Conservation (phyloP, 2,113 vertebrate species). For the Cercopithecus mona region DNA sequence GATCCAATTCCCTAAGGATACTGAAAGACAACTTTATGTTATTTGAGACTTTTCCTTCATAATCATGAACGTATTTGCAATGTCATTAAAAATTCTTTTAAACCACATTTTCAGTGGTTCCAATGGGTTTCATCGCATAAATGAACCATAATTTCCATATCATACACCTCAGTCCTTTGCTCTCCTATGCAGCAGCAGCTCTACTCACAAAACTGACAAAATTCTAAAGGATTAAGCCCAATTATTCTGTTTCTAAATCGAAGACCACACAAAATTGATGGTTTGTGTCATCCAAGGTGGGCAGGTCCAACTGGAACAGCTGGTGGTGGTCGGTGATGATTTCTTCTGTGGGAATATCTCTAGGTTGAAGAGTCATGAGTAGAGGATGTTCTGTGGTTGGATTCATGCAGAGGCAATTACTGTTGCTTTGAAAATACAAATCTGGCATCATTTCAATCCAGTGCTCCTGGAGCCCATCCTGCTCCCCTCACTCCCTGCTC, state of each 20-base stretch:
- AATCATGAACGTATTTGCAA: not conserved
- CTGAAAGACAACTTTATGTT: not conserved
- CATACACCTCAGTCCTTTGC: not conserved
- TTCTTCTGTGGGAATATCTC: not conserved
- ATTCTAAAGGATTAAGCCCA: not conserved
- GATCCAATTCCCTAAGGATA: not conserved
- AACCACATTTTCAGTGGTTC: not conserved
- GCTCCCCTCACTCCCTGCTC: not conserved
- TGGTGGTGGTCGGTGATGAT: accelerated
- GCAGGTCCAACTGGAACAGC: too few relatives aligned
- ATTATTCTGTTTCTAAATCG: not conserved
- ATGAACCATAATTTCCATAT: not conserved
- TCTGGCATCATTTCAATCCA: not conserved
- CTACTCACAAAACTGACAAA: not conserved
- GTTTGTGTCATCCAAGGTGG: not conserved
- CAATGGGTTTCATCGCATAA: not conserved
- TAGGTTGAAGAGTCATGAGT: not conserved
- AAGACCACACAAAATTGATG: not conserved
- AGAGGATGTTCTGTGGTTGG: not conserved
- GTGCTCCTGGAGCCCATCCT: not conserved
- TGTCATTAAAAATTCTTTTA: not conserved
- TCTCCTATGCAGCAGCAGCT: not conserved
- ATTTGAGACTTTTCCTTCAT: not conserved
- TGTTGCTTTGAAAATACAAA: not conserved
- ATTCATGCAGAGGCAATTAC: not conserved